Evolutionary conservation across 30 jellyfish, hydroid and myxozoan species (phyloP).

Genomic region (Chrysaora quinquecirrha): DNA sequence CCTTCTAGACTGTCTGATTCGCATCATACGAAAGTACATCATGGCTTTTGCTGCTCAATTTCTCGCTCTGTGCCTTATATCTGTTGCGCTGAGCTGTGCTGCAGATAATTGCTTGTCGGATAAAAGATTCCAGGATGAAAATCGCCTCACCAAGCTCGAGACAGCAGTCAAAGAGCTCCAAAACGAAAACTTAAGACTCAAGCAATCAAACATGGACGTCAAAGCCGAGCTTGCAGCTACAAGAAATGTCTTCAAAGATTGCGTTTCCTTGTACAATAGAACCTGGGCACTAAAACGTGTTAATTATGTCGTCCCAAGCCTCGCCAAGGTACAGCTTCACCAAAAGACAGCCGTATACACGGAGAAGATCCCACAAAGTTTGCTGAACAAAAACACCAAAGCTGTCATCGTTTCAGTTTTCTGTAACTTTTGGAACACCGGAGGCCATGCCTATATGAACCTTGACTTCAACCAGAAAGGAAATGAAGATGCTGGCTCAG

Average conservation of each 20-base stretch:
- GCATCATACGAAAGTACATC: too few relatives aligned
- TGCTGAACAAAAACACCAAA: neutral
- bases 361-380: neutral
- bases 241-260: neutral
- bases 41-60: too few relatives aligned
- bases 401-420: conserved; percentile 1
- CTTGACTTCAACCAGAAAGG: conserved; percentile 2
- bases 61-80: too few relatives aligned
- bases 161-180: neutral
- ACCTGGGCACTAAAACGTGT: conserved; percentile 9
- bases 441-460: neutral
- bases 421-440: conserved; percentile 6
- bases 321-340: conserved; percentile 1
- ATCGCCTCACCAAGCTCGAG: neutral
- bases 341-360: neutral
- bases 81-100: neutral
- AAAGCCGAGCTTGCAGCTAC: conserved; percentile 19
- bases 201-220: neutral
- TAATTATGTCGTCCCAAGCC: neutral
- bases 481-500: neutral
- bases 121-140: neutral
- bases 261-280: neutral
- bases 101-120: neutral
- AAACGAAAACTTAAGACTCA: neutral
- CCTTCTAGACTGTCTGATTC: too few relatives aligned